Evolutionary conservation across 2,888 invertebrate genomes (phyloP).

Genomic region (Exocentrus adspersus): DNA sequence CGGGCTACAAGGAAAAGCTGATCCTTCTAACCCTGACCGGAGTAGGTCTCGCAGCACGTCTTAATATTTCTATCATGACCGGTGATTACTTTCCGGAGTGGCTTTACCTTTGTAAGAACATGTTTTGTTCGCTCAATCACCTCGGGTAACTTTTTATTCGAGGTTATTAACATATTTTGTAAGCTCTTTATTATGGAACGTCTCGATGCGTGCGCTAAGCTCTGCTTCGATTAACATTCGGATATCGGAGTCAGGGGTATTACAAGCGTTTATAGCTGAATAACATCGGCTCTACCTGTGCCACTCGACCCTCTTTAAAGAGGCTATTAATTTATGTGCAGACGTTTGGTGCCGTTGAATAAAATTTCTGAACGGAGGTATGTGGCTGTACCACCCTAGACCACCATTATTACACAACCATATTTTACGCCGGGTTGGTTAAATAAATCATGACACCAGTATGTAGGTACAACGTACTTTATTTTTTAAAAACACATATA

Average conservation of each 20-base stretch:
- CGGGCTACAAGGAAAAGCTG: conserved; percentile 30
- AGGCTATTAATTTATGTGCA: neutral
- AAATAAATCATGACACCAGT: too few species aligned
- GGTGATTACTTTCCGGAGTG: conserved; percentile 39
- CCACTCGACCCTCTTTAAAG: neutral
- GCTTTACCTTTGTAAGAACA: conserved; percentile 27
- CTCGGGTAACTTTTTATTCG: conserved; percentile 53
- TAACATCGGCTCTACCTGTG: conserved; percentile 10
- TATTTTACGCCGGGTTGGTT: too few species aligned
- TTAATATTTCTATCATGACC: conserved; percentile 42
- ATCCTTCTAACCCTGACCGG: conserved; percentile 21
- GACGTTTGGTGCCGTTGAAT: too few species aligned
- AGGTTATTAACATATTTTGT: conserved; percentile 57
- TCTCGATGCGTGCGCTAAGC: conserved; percentile 48
- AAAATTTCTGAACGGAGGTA: too few species aligned
- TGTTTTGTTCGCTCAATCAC: conserved; percentile 47
- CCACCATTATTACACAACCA: too few species aligned
- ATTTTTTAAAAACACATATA: too few species aligned
- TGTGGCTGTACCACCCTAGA: too few species aligned
- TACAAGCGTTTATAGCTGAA: conserved; percentile 31
- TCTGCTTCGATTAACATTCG: conserved; percentile 44
- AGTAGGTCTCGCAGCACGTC: conserved; percentile 40
- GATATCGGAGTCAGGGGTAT: conserved; percentile 30
- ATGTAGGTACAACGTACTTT: too few species aligned
- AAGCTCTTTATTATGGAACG: conserved; percentile 52